Base-by-base conservation (phyloP, 1,140 invertebrate species). In the Drosophila tsacasi region DNA sequence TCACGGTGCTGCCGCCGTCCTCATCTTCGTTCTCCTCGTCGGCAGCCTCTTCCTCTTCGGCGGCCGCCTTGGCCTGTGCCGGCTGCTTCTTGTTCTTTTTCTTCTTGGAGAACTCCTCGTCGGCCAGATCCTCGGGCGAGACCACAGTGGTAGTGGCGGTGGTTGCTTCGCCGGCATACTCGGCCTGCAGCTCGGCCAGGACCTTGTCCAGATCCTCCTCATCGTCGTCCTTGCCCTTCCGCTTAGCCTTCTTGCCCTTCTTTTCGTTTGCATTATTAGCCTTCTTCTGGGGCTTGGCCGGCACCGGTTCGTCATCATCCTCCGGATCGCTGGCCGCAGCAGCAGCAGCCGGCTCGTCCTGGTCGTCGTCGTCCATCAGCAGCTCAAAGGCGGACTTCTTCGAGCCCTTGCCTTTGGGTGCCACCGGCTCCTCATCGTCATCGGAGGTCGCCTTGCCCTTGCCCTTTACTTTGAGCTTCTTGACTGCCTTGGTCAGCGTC, bases 141-240 rank as follows among this genome's bases (percentile, higher is more conserved):
- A 90, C 79, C 6, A 81, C 76, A n/a, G 46, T 52, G 21, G 68
- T 40, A 7, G 85, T 44, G 52, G 93, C 75, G 7, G 84, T 49
- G 57, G 92, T 74, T 85, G 94, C 92, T 94, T 95, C 64, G 32
- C 95, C 96, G 63, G 96, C 93, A 94, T 97, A 97, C 93, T 97
- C 96, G 91, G 96, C 94, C 94, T 96, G 95, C 71, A 97, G 93
- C 93, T 97, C 96, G 27, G 97, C 97, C 76, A 98, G 93, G 49
- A 97, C 96, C 93, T 97, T 96, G 87, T 98, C 97, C 69, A 97
- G 94, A 91, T 98, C 97, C 83, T 97, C 97, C 13, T 93, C 92
- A 91, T 97, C 97, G 59, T 97, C 96, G 81, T 96, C 95, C 37
- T 91, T 92, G 7, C 95, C 95, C 93, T 96, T 97, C 86, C 95